Conservation (phyloP, 2,888 invertebrate species). For the Platerodrilus igneus region DNA sequence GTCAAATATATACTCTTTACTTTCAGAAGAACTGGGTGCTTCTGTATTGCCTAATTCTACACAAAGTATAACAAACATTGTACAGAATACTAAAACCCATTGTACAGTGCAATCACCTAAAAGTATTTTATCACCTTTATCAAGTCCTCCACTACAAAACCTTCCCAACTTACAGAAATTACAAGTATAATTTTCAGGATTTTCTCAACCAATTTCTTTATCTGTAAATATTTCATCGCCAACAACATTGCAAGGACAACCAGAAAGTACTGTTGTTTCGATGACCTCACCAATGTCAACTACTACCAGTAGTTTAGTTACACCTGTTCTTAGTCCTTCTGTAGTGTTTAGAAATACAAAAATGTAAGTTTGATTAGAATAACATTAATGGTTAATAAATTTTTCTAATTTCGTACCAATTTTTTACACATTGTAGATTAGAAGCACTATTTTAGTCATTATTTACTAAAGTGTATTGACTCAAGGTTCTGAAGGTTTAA, state of each 20-base stretch:
- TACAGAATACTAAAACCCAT: conserved; percentile 37
- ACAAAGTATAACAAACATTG: conserved; percentile 36
- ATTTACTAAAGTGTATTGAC: too few species aligned
- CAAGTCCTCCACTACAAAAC: conserved; percentile 49
- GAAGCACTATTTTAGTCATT: too few species aligned
- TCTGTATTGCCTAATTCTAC: conserved; percentile 37
- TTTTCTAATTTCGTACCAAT: too few species aligned
- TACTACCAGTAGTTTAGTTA: conserved; percentile 40
- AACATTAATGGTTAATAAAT: too few species aligned
- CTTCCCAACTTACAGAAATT: conserved; percentile 74
- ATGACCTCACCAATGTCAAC: conserved; percentile 44
- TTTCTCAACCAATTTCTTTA: conserved; percentile 80
- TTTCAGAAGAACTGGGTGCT: conserved; percentile 52
- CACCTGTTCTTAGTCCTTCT: conserved; percentile 38
- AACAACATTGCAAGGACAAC: conserved; percentile 50
- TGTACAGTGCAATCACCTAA: conserved; percentile 35
- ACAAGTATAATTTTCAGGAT: conserved; percentile 75
- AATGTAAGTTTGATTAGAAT: too few species aligned
- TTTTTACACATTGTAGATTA: too few species aligned
- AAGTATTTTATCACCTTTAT: conserved; percentile 53
- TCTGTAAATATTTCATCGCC: conserved; percentile 69
- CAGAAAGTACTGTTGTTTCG: conserved; percentile 44
- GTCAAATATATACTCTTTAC: conserved; percentile 51
- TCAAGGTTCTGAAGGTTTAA: too few species aligned
- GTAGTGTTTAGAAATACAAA: conserved; percentile 43